Evolutionary conservation across 2,113 vertebrate genomes (phyloP).

Genomic region (Rhinichthys klamathensis): DNA sequence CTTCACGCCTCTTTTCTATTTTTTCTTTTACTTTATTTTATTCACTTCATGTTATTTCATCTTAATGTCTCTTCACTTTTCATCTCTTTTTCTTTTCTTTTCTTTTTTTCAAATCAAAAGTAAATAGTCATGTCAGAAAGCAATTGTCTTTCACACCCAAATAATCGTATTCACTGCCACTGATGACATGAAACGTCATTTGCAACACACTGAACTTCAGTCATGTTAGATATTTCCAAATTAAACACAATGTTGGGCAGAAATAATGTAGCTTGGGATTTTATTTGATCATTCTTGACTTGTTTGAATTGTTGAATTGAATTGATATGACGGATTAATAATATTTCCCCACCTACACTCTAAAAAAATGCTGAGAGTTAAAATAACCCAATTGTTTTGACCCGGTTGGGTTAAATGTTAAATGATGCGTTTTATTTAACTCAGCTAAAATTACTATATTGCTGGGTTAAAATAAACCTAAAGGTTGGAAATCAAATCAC

Average conservation of each 20-base stretch:
- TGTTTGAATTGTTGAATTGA: not conserved
- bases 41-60: not conserved
- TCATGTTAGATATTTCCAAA: not conserved
- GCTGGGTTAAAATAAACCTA: no score
- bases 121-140: not conserved
- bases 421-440: no score
- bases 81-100: not conserved
- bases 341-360: not conserved
- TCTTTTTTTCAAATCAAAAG: not conserved
- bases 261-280: not conserved
- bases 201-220: not conserved
- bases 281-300: not conserved
- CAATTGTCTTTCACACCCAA: not conserved
- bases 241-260: not conserved
- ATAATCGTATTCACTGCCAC: not conserved
- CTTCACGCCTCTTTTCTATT: not conserved
- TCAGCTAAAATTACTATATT: no score
- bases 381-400: no score
- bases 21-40: not conserved
- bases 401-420: no score
- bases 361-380: no score
- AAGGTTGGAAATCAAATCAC: no score
- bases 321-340: not conserved
- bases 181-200: not conserved
- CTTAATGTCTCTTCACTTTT: not conserved